Conservation (phyloP, 2,888 invertebrate genomes). For the Drosophila kanekoi region DNA sequence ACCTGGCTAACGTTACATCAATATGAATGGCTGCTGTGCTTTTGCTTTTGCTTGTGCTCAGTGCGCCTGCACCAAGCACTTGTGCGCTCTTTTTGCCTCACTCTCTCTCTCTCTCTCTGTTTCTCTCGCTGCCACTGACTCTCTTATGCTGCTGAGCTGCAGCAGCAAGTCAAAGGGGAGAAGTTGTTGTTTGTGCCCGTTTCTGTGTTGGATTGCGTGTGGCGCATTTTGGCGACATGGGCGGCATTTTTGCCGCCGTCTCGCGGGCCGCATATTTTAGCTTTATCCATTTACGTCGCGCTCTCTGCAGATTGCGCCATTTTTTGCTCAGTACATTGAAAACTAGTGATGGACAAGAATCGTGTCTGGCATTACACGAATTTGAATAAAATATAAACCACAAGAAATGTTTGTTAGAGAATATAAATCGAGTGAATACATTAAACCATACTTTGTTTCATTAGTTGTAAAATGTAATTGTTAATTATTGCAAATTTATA, state of each 20-base stretch:
- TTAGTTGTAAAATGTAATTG: too few species aligned
- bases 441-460: too few species aligned
- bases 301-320: constrained; percentile 75
- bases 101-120: constrained; percentile 9
- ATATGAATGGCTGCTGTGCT: constrained; percentile 61
- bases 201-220: constrained; percentile 70
- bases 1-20: constrained; percentile 77
- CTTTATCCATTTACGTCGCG: constrained; percentile 65
- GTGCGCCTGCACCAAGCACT: constrained; percentile 51
- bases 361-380: constrained; percentile 3
- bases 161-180: constrained; percentile 47
- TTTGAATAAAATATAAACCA: background rate
- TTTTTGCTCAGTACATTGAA: constrained; percentile 51
- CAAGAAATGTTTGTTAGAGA: too few species aligned
- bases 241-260: constrained; percentile 75
- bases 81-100: constrained; percentile 9
- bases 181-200: constrained; percentile 45
- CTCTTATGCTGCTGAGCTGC: constrained; percentile 10
- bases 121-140: constrained; percentile 5
- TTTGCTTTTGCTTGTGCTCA: constrained; percentile 32
- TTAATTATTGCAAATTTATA: too few species aligned
- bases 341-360: constrained; percentile 38
- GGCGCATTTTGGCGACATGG: constrained; percentile 79
- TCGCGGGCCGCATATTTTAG: constrained; percentile 71
- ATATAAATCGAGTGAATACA: too few species aligned